A percentile compares a stretch with the other conserved stretches of the same genome.
Evolutionary conservation across 2,797 vertebrate species (phyloP).

Genomic region (Anabacerthia variegaticeps): DNA sequence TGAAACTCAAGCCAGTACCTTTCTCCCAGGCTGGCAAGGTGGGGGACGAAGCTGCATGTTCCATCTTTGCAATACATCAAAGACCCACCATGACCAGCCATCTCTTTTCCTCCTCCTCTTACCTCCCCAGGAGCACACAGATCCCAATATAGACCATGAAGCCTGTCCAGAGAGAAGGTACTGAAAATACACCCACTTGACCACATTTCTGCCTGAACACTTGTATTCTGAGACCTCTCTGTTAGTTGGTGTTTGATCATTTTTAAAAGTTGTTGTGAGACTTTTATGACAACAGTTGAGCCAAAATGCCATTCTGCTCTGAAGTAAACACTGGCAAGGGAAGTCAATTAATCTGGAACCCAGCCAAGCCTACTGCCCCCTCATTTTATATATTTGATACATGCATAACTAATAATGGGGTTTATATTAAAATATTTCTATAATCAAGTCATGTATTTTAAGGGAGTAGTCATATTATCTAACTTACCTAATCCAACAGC

Average conservation of each 20-base stretch:
- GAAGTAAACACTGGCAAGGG: background rate
- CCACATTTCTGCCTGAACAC: fast-evolving
- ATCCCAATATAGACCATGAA: background rate
- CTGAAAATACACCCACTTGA: background rate
- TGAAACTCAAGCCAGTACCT: background rate
- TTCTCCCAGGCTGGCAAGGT: background rate
- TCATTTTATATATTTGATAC: background rate
- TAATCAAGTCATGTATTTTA: background rate
- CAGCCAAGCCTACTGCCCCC: background rate
- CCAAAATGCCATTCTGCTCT: background rate
- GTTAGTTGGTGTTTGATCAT: background rate
- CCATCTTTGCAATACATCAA: background rate
- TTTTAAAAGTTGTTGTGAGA: background rate
- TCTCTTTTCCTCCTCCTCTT: background rate
- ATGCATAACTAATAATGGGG: background rate
- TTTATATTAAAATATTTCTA: background rate
- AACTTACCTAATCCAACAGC: background rate
- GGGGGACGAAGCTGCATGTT: background rate
- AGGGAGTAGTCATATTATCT: background rate
- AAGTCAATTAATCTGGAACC: background rate
- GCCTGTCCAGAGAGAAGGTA: background rate
- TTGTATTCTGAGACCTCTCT: background rate
- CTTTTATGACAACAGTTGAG: background rate
- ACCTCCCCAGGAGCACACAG: background rate
- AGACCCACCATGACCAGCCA: fast-evolving